These are phyloP conservation scores for Acanthis flammea DNA, from an alignment of 2,797 vertebrate genomes.

Conservation along the genomic window DNA sequence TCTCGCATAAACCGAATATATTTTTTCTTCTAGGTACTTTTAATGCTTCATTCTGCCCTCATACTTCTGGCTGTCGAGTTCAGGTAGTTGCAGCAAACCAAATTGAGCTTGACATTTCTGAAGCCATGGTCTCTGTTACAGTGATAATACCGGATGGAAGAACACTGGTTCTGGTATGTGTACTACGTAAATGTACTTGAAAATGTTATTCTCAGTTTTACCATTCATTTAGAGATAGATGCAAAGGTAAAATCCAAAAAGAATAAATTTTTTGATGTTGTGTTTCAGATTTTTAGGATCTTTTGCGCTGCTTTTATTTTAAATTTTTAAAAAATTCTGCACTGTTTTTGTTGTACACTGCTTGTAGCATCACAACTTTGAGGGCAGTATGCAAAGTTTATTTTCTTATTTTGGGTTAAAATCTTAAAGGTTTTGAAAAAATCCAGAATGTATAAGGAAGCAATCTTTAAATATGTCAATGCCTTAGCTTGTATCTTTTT, in stretches of 20 bases:
- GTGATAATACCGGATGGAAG: constrained; percentile 81
- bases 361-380: background rate
- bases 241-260: background rate
- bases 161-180: constrained; percentile 84
- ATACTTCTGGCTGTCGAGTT: constrained; percentile 84
- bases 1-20: background rate
- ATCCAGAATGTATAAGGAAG: background rate
- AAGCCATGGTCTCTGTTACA: constrained; percentile 76
- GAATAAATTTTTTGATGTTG: background rate
- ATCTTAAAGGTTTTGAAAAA: background rate
- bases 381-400: background rate
- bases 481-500: background rate
- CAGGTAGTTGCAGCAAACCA: constrained; percentile 79
- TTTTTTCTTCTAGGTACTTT: constrained; percentile 77
- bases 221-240: background rate
- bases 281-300: background rate
- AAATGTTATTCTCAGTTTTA: background rate
- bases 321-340: background rate
- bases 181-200: background rate
- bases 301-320: background rate
- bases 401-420: background rate
- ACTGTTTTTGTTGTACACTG: background rate
- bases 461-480: background rate
- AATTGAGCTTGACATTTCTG: constrained; percentile 79
- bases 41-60: constrained; percentile 88